Percentiles rank a stretch among this genome's conserved stretches.
These are phyloP conservation scores for Diprion similis DNA, from an alignment of 1,140 invertebrate species.

Conservation along the genomic window DNA sequence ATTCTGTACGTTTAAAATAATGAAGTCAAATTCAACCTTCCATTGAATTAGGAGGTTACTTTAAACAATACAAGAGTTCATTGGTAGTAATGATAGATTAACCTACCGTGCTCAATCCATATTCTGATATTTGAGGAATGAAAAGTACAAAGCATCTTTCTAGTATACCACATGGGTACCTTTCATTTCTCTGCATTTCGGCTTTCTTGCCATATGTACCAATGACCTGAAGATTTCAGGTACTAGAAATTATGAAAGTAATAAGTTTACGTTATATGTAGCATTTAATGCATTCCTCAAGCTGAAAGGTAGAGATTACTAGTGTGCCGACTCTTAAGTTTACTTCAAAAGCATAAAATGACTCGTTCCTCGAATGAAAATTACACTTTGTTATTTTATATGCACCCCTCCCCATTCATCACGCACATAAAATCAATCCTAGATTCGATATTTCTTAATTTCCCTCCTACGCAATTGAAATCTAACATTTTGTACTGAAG, in stretches of 20 bases:
- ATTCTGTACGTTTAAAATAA: neutral
- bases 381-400: too few relatives aligned
- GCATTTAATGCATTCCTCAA: slow-evolving; percentile 19
- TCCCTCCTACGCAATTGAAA: too few relatives aligned
- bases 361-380: too few relatives aligned
- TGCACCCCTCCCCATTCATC: too few relatives aligned
- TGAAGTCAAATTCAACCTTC: neutral
- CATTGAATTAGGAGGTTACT: neutral
- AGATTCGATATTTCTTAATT: too few relatives aligned
- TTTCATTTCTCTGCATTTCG: slow-evolving; percentile 26
- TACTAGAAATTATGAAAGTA: neutral
- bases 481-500: too few relatives aligned
- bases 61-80: slow-evolving; percentile 23
- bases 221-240: slow-evolving; percentile 14
- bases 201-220: slow-evolving; percentile 15
- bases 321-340: slow-evolving; percentile 13
- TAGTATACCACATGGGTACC: slow-evolving; percentile 21
- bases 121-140: slow-evolving; percentile 21
- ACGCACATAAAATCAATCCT: too few relatives aligned
- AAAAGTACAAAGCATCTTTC: slow-evolving; percentile 37
- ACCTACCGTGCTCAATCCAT: slow-evolving; percentile 40
- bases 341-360: neutral
- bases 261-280: slow-evolving; percentile 6
- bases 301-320: slow-evolving; percentile 6
- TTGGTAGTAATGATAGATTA: neutral